A percentile compares a stretch with the other conserved stretches of the same genome.
phyloP scores from a whole-genome alignment of 2,888 invertebrate genomes.

The Harmothoe impar region DNA sequence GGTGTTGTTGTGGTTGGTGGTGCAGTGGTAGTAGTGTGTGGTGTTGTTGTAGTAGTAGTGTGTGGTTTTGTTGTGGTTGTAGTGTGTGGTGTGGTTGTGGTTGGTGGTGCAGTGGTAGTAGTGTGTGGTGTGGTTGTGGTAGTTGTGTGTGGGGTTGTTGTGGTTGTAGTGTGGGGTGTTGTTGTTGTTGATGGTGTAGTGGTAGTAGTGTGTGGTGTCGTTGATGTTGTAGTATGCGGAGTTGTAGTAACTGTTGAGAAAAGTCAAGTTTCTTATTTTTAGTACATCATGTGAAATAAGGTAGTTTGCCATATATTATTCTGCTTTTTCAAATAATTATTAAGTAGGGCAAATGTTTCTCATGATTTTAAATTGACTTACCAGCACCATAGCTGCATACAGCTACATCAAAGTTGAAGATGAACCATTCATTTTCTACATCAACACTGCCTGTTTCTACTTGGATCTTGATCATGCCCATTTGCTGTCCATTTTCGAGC shows the following conservation, averaged over 20 bases:
- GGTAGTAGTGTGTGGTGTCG: background rate
- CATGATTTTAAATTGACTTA: too few species aligned
- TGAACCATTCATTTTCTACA: background rate
- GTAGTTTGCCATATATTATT: background rate
- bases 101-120: background rate
- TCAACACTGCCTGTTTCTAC: background rate
- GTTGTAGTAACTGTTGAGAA: background rate
- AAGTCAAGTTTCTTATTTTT: background rate
- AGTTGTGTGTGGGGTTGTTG: conserved; percentile 1
- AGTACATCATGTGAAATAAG: background rate
- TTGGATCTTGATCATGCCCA: conserved; percentile 18
- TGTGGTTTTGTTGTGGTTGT: conserved; percentile 1
- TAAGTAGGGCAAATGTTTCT: too few species aligned
- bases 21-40: background rate
- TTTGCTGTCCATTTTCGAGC: background rate
- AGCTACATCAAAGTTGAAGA: conserved; percentile 2
- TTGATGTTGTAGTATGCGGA: background rate
- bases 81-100: background rate
- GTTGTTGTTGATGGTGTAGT: background rate
- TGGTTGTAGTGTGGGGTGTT: background rate
- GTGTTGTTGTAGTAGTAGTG: background rate
- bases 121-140: background rate
- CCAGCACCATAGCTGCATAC: background rate
- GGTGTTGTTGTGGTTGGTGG: conserved; percentile 6
- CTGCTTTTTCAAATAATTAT: too few species aligned